A percentile compares a stretch with the other conserved stretches of the same genome.
These are phyloP conservation scores for Achlya flavicornis DNA, from an alignment of 2,888 invertebrate genomes.

Conservation along the genomic window DNA sequence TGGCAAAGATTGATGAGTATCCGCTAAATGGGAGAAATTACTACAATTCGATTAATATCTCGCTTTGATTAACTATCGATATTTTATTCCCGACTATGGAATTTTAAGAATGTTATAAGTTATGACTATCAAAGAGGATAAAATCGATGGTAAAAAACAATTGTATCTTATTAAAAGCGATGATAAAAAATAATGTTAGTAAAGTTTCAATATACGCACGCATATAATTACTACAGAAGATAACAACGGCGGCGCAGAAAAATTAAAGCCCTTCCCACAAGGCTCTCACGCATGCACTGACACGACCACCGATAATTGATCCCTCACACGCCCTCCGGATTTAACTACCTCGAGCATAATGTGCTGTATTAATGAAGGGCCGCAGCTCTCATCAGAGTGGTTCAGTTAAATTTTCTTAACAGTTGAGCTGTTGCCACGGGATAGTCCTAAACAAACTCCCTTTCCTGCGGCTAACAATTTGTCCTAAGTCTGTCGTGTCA, in stretches of 20 bases:
- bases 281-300: slow-evolving; percentile 52
- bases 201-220: slow-evolving; percentile 4
- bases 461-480: slow-evolving; percentile 56
- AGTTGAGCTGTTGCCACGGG: slow-evolving; percentile 47
- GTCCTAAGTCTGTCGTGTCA: slow-evolving; percentile 49
- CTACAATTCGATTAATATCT: neutral
- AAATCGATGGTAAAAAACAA: neutral
- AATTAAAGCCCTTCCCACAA: slow-evolving; percentile 47
- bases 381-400: slow-evolving; percentile 39
- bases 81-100: neutral
- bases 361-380: slow-evolving; percentile 38
- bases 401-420: slow-evolving; percentile 51
- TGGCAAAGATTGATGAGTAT: slow-evolving; percentile 3
- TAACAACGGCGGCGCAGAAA: slow-evolving; percentile 42
- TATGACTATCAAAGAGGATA: neutral
- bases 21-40: neutral
- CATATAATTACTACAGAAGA: slow-evolving; percentile 30
- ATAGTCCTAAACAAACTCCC: slow-evolving; percentile 64
- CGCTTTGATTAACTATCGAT: neutral
- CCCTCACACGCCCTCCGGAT: slow-evolving; percentile 30
- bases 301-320: slow-evolving; percentile 39
- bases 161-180: neutral
- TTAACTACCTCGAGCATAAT: slow-evolving; percentile 5
- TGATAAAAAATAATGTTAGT: neutral
- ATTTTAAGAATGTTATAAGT: neutral